phyloP scores from a whole-genome alignment of 2,797 vertebrate species.

The Pipistrellus kuhlii region DNA sequence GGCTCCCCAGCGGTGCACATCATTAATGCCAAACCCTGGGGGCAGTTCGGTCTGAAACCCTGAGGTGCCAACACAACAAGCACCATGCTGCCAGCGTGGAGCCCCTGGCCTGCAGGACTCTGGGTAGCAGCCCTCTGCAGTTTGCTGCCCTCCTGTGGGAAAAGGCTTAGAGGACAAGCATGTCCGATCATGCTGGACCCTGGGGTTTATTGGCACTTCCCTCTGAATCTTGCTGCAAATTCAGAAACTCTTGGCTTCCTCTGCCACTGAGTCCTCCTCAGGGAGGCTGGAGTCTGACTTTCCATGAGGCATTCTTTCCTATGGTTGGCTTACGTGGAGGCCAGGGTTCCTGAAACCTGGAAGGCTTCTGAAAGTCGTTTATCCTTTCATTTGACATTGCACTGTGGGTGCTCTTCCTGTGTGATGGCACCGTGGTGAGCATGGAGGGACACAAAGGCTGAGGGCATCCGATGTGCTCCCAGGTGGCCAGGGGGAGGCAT shows the following conservation, averaged over 20 bases:
- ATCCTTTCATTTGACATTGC: background rate
- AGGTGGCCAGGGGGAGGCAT: too few species aligned
- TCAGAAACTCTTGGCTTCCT: background rate
- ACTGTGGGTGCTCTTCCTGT: background rate
- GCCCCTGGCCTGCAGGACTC: rapidly evolving
- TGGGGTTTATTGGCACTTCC: background rate
- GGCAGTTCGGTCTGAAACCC: background rate
- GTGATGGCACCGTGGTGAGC: rapidly evolving
- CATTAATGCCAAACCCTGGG: background rate
- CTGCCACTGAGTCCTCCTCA: rapidly evolving
- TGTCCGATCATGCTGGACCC: too few species aligned
- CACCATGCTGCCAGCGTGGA: rapidly evolving
- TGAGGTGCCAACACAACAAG: background rate
- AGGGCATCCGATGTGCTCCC: background rate
- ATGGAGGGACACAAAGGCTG: rapidly evolving
- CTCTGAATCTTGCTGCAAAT: background rate
- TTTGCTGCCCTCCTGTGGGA: background rate
- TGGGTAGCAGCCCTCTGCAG: rapidly evolving
- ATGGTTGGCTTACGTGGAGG: background rate
- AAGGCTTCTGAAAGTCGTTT: background rate
- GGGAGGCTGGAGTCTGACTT: background rate
- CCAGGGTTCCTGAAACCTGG: background rate
- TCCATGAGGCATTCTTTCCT: background rate
- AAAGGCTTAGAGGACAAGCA: background rate
- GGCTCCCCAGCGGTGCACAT: background rate